phyloP scores from a whole-genome alignment of 2,113 vertebrate species.

The Neopipo cinnamomea region DNA sequence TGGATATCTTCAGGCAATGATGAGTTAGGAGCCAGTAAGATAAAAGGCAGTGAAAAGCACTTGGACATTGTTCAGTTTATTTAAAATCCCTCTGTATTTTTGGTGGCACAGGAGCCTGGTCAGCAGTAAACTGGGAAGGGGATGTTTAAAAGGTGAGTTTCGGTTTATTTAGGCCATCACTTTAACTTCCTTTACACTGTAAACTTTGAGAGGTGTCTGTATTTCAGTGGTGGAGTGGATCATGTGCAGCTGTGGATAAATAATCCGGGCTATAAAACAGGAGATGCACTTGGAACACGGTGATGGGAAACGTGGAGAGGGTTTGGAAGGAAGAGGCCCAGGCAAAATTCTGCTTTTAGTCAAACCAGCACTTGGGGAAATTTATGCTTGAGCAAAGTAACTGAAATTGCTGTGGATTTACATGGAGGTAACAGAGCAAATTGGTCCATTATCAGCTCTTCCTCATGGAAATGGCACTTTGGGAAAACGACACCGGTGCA shows the following conservation, averaged over 20 bases:
- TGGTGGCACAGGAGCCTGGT: neutral
- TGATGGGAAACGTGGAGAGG: neutral
- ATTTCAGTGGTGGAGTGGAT: neutral
- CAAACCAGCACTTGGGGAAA: neutral
- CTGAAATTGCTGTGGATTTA: neutral
- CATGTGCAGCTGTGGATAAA: neutral
- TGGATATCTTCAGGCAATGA: neutral
- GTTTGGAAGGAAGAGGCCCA: neutral
- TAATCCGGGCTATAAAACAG: neutral
- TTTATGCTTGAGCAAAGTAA: neutral
- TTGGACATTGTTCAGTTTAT: neutral
- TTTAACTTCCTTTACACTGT: neutral
- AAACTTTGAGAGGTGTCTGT: neutral
- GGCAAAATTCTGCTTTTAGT: neutral
- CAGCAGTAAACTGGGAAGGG: neutral
- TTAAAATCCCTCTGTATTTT: neutral
- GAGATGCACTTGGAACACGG: neutral
- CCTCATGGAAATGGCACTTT: neutral
- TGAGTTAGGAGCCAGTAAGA: neutral
- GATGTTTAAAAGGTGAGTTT: neutral
- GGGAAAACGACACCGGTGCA: neutral
- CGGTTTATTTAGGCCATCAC: neutral
- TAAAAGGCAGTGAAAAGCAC: neutral
- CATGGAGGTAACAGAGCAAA: neutral
- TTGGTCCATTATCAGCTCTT: neutral